phyloP scores from a whole-genome alignment of 1,140 invertebrate genomes.

The Zaprionus kolodkinae region DNA sequence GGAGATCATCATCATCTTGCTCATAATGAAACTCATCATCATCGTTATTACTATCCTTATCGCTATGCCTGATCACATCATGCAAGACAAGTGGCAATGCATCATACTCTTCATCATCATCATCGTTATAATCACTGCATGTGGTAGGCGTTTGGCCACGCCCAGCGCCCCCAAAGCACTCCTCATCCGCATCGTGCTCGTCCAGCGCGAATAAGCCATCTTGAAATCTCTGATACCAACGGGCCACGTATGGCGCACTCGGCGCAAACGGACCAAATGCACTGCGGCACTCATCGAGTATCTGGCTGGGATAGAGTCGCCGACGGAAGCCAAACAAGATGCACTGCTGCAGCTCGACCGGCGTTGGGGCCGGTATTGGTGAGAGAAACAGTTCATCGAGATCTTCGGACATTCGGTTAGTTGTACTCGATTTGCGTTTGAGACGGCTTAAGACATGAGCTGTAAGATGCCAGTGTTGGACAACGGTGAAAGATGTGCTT shows the following conservation, averaged over 20 bases:
- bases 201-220: conserved; percentile 64
- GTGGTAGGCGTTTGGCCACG: conserved; percentile 65
- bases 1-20: conserved; percentile 41
- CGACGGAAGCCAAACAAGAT: conserved; percentile 72
- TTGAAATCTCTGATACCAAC: conserved; percentile 72
- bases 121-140: conserved; percentile 66
- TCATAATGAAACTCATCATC: conserved; percentile 1
- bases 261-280: conserved; percentile 72
- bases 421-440: conserved; percentile 53
- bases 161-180: conserved; percentile 30
- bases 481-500: conserved; percentile 30
- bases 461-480: conserved; percentile 40
- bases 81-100: conserved; percentile 46
- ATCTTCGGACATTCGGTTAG: conserved; percentile 68
- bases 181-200: conserved; percentile 50
- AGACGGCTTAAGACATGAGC: conserved; percentile 77
- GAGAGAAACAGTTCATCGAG: conserved; percentile 72
- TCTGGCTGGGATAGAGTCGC: conserved; percentile 68
- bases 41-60: conserved; percentile 36
- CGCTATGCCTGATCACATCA: conserved; percentile 29
- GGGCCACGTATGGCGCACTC: conserved; percentile 67
- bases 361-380: conserved; percentile 70
- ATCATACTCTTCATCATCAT: conserved; percentile 35
- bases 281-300: conserved; percentile 67
- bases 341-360: conserved; percentile 71